phyloP scores from a whole-genome alignment of 2,113 vertebrate genomes.

The Oncorhynchus clarkii region DNA sequence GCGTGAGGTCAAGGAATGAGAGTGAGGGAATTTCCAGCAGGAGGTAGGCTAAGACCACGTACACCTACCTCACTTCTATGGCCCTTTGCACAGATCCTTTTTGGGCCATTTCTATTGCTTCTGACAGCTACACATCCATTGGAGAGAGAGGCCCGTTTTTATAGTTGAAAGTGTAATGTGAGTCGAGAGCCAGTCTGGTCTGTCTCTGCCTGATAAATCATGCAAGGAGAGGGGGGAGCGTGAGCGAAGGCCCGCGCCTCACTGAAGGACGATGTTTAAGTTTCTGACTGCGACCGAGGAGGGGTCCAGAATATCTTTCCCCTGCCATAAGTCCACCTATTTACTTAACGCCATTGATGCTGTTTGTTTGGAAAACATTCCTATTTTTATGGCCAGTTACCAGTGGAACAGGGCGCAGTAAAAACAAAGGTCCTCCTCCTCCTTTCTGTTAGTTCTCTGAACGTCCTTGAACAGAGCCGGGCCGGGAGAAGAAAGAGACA shows the following conservation, averaged over 20 bases:
- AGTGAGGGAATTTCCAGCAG: conserved; percentile 64
- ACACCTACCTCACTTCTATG: conserved; percentile 34
- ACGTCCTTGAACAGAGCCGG: conserved; percentile 77
- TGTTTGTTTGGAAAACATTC: conserved; percentile 98
- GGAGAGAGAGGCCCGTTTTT: conserved; percentile 45
- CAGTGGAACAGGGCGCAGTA: conserved; percentile 75
- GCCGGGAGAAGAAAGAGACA: conserved; percentile 22
- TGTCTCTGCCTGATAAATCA: conserved; percentile 60
- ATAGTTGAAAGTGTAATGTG: conserved; percentile 31
- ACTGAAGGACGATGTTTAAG: conserved; percentile 50
- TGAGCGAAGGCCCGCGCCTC: conserved; percentile 50
- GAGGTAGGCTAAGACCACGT: conserved; percentile 67
- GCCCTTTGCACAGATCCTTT: conserved; percentile 32
- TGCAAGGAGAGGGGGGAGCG: conserved; percentile 43
- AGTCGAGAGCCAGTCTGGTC: conserved; percentile 28
- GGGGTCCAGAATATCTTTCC: conserved; percentile 62
- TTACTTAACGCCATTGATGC: conserved; percentile 64
- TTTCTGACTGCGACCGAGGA: conserved; percentile 47
- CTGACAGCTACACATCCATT: conserved; percentile 14
- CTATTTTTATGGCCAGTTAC: conserved; percentile 80
- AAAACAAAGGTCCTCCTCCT: conserved; percentile 71
- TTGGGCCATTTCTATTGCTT: conserved; percentile 6
- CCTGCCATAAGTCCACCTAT: conserved; percentile 55
- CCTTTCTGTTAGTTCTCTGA: conserved; percentile 79
- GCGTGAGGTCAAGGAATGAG: conserved; percentile 46